Evolutionary conservation across 2,113 vertebrate genomes (phyloP).

Genomic region (Chionomys nivalis): DNA sequence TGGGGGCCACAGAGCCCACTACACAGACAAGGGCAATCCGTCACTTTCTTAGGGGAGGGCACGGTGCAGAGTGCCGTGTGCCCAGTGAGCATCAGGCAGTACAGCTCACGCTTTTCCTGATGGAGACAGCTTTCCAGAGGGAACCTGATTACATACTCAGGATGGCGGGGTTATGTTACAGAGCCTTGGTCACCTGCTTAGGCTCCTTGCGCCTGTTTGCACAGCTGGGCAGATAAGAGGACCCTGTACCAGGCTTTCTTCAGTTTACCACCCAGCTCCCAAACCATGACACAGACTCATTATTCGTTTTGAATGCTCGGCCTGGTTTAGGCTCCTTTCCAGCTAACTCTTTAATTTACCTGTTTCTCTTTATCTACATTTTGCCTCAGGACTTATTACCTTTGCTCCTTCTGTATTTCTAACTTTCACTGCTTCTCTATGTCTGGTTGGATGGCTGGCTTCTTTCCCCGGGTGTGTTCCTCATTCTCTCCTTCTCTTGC

Average conservation of each 20-base stretch:
- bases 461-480: not conserved
- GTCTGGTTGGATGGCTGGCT: not conserved
- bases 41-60: not conserved
- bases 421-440: not conserved
- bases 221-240: not conserved
- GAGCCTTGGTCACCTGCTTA: not conserved
- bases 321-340: not conserved
- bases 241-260: not conserved
- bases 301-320: not conserved
- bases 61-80: not conserved
- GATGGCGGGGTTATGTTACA: not conserved
- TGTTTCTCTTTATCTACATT: not conserved
- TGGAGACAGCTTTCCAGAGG: not conserved
- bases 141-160: not conserved
- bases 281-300: not conserved
- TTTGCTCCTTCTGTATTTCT: not conserved
- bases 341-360: not conserved
- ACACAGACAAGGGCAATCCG: not conserved
- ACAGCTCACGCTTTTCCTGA: not conserved
- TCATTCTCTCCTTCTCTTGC: not conserved
- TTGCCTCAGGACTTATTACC: not conserved
- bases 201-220: not conserved
- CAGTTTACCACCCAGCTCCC: not conserved
- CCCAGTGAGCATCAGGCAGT: not conserved
- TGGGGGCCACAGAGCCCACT: not conserved